phyloP scores from a whole-genome alignment of 2,797 vertebrate species.

The Furcifer pardalis region DNA sequence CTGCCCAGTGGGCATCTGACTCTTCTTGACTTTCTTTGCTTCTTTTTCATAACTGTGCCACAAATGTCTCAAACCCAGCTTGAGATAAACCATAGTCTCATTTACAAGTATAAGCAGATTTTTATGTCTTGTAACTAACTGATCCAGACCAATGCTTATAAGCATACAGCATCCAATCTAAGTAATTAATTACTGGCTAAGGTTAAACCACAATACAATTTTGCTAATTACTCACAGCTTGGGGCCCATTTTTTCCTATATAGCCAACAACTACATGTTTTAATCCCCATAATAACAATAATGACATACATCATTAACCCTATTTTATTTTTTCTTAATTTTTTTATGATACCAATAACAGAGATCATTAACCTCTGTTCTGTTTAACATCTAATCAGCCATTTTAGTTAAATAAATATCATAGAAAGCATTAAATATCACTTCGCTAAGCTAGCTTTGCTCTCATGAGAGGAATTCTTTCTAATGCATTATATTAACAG shows the following conservation, averaged over 20 bases:
- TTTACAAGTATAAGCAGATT: slow-evolving; percentile 41
- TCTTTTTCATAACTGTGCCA: neutral
- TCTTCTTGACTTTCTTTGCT: slow-evolving; percentile 3
- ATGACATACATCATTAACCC: slow-evolving; percentile 79
- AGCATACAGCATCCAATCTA: slow-evolving; percentile 49
- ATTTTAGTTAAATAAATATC: slow-evolving; percentile 80
- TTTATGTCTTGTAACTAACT: slow-evolving; percentile 39
- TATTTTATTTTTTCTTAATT: slow-evolving; percentile 79
- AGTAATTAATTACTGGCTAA: slow-evolving; percentile 68
- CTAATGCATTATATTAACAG: slow-evolving; percentile 69
- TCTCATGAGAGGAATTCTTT: slow-evolving; percentile 70
- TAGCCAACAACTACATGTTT: slow-evolving; percentile 68
- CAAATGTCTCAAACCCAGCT: slow-evolving; percentile 7
- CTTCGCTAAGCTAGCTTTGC: slow-evolving; percentile 73
- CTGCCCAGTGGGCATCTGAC: slow-evolving; percentile 28
- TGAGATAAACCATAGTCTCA: slow-evolving; percentile 19
- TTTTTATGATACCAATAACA: slow-evolving; percentile 78
- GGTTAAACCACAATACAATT: slow-evolving; percentile 73
- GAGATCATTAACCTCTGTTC: slow-evolving; percentile 80
- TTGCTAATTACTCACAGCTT: slow-evolving; percentile 79
- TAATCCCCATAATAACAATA: slow-evolving; percentile 76
- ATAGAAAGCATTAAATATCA: slow-evolving; percentile 77
- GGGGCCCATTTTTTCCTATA: slow-evolving; percentile 66
- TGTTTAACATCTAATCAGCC: slow-evolving; percentile 78
- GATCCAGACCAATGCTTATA: slow-evolving; percentile 44